Evolutionary conservation across 23 tunicate species (phyloP).

Genomic region (Clavelina lepadiformis): DNA sequence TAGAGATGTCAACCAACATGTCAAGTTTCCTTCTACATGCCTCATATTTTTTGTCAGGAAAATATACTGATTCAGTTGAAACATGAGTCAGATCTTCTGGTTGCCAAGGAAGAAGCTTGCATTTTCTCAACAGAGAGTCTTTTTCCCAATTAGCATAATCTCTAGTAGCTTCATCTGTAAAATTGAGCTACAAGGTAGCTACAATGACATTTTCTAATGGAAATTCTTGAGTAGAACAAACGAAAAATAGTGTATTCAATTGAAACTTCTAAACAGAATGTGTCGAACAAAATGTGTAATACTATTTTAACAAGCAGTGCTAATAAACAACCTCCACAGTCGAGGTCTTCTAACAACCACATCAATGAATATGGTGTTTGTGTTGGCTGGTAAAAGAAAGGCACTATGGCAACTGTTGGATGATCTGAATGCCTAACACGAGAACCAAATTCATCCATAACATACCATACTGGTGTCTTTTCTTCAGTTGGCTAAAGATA

Average conservation of each 20-base stretch:
- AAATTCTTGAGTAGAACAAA: not conserved
- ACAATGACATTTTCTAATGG: not conserved
- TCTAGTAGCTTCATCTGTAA: constrained; percentile 45
- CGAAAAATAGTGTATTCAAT: too few relatives aligned
- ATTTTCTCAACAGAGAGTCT: constrained; percentile 41
- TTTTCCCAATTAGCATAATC: constrained; percentile 50
- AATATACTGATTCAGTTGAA: not conserved
- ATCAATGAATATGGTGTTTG: constrained; percentile 30
- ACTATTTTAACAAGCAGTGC: not conserved
- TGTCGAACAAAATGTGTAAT: too few relatives aligned
- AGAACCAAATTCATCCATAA: constrained; percentile 84
- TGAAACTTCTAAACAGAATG: too few relatives aligned
- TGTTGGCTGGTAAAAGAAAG: constrained; percentile 70
- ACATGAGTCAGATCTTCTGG: constrained; percentile 32
- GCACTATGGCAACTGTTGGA: constrained; percentile 47
- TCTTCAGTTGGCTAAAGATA: constrained; percentile 13
- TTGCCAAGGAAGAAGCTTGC: constrained; percentile 60
- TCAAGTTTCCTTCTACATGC: constrained; percentile 1
- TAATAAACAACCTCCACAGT: constrained; percentile 40
- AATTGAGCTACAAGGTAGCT: too few relatives aligned
- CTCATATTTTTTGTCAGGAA: constrained; percentile 52
- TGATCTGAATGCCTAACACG: constrained; percentile 61
- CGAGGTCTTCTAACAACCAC: constrained; percentile 33
- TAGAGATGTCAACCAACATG: too few relatives aligned
- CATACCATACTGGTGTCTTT: constrained; percentile 54